These are phyloP conservation scores for Calosoma granatense DNA, from an alignment of 1,140 invertebrate genomes.

Conservation along the genomic window DNA sequence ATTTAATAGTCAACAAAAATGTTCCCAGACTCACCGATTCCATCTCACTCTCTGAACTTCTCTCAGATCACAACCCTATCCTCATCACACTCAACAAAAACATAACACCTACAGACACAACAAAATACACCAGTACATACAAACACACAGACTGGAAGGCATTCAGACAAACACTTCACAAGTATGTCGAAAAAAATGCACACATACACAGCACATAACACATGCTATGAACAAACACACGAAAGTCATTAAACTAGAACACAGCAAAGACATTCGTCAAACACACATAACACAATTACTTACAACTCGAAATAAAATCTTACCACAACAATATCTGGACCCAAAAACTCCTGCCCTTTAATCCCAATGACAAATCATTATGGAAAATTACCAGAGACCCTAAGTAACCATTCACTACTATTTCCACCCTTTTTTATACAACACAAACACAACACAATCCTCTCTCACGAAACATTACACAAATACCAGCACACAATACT, in stretches of 20 bases:
- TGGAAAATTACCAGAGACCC: conserved; percentile 19
- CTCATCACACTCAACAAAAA: conserved; percentile 8
- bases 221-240: neutral
- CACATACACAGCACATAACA: neutral
- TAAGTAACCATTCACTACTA: conserved; percentile 11
- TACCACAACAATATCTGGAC: no score
- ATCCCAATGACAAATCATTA: conserved; percentile 15
- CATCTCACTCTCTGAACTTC: neutral
- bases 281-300: conserved; percentile 5
- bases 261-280: no score
- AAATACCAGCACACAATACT: no score
- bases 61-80: conserved; percentile 23
- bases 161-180: conserved; percentile 2
- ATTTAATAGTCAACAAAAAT: neutral
- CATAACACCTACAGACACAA: neutral
- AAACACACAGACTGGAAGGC: neutral
- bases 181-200: neutral
- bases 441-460: no score
- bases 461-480: no score
- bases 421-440: conserved; percentile 15
- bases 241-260: conserved; percentile 15
- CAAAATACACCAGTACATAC: neutral
- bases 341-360: conserved; percentile 15
- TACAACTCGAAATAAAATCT: neutral
- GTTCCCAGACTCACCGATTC: no score